phyloP scores from a whole-genome alignment of 92 coral and sea anemone species.

The Metridium senile region DNA sequence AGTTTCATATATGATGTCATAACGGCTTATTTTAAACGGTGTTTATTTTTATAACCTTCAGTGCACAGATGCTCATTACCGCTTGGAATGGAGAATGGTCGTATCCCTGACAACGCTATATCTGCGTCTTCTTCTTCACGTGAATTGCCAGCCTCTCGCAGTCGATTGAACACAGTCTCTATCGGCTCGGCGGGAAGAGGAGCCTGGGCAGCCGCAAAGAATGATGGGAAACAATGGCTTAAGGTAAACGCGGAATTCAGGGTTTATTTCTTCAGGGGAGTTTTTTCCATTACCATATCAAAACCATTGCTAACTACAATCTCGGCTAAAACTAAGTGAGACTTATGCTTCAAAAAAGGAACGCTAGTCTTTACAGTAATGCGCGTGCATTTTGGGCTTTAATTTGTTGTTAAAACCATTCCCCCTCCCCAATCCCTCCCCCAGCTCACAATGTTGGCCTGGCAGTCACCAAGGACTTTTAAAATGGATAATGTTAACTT shows the following conservation, averaged over 20 bases:
- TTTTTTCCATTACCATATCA: neutral
- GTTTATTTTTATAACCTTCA: neutral
- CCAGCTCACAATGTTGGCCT: too few relatives aligned
- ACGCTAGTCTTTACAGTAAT: too few relatives aligned
- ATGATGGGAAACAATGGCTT: conserved; percentile 27
- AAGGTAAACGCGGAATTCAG: neutral
- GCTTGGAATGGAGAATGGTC: conserved; percentile 49
- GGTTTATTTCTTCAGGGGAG: neutral
- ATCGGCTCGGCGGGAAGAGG: conserved; percentile 14
- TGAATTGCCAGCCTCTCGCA: conserved; percentile 23
- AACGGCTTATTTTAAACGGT: neutral
- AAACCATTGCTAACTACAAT: neutral
- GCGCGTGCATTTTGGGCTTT: too few relatives aligned
- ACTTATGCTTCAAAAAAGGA: too few relatives aligned
- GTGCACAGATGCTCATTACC: conserved; percentile 33
- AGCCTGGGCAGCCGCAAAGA: conserved; percentile 17
- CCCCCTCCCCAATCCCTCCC: too few relatives aligned
- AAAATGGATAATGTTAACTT: too few relatives aligned
- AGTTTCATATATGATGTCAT: neutral
- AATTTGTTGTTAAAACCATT: too few relatives aligned
- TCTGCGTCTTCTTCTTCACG: conserved; percentile 20
- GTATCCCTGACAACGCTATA: conserved; percentile 25
- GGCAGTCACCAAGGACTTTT: too few relatives aligned
- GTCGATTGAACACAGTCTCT: conserved; percentile 31
- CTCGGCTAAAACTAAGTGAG: too few relatives aligned